Evolutionary conservation across 2,888 invertebrate species (phyloP).

Genomic region (Argyresthia goedartella): DNA sequence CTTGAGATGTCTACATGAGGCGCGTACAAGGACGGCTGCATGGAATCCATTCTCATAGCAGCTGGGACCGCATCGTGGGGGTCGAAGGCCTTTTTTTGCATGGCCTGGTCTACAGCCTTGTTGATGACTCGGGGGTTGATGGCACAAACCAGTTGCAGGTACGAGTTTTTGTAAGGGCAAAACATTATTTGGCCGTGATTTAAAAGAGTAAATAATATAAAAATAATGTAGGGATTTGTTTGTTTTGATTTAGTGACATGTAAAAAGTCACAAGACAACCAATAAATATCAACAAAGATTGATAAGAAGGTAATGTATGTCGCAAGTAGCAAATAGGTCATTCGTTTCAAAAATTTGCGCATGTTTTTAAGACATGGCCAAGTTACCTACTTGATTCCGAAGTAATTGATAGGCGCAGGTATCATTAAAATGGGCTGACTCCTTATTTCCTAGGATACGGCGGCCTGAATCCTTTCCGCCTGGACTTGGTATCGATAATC

Average conservation of each 20-base stretch:
- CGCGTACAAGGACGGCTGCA: constrained; percentile 48
- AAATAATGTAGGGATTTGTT: not conserved
- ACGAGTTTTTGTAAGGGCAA: constrained; percentile 51
- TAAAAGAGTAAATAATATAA: not conserved
- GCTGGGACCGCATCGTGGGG: constrained; percentile 30
- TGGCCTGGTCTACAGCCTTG: constrained; percentile 45
- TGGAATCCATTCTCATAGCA: constrained; percentile 37
- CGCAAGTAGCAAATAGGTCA: no score
- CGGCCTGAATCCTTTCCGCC: constrained; percentile 78
- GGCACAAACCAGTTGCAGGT: constrained; percentile 46
- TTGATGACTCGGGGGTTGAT: constrained; percentile 50
- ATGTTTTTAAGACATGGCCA: not conserved
- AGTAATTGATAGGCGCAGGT: no score
- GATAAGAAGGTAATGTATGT: not conserved
- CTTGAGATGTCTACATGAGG: constrained; percentile 46
- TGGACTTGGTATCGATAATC: constrained; percentile 85
- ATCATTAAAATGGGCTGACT: no score
- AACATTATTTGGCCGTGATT: constrained; percentile 32
- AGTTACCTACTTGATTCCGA: no score
- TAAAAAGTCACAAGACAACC: not conserved
- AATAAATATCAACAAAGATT: not conserved
- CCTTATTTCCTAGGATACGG: constrained; percentile 43
- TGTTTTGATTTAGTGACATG: not conserved
- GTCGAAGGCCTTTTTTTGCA: constrained; percentile 31
- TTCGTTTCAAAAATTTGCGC: no score